Evolutionary conservation across 1,140 invertebrate genomes (phyloP), one percentile per base, ranked within the genome.

Genomic region (Halotydeus destructor): DNA sequence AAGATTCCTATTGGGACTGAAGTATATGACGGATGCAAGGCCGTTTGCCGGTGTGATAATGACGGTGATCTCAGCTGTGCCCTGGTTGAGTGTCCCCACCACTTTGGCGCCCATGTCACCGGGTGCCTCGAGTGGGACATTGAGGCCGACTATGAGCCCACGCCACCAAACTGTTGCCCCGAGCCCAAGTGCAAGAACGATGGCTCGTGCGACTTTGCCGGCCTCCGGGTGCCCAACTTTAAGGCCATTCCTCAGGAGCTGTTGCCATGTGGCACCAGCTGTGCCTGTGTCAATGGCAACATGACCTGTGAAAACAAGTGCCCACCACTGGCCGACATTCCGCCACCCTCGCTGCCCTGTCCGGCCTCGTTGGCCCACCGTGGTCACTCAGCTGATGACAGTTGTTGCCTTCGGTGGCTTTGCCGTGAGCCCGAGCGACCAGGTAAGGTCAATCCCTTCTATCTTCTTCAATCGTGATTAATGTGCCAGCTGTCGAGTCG

Each of bases 201-300:
- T 45, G 50, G 51, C 12, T 49, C 49, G 1, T 54, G 54, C 31
- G 61, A 24, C 57, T 71, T 41, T 66, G 71, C 53, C 27, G 58
- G 58, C 11, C 44, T 51, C 25, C 45, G 43, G 18, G 54, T 57
- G 43, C 32, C 24, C 16, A 76, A 78, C 54, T 75, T 71, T 65
- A 67, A 70, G 26, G 68, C 70, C 38, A 71, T 78, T 25, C 75
- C 75, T 2, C 54, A 60, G 55, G 64, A 77, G 23, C 34, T 56
- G 59, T 50, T 76, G 16, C 70, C 69, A 36, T 89, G 83, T 55
- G 77, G 83, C 39, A 70, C 78, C 45, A 65, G 72, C 50, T 89
- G 83, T 58, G 80, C 72, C 56, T 88, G 83, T 52, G 76, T 83
- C 54, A 74, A 75, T 56, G 81, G 82, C 21, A 77, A 78, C 47